Evolutionary conservation across 1,140 invertebrate species (phyloP).

Genomic region (Brachionus angularis): DNA sequence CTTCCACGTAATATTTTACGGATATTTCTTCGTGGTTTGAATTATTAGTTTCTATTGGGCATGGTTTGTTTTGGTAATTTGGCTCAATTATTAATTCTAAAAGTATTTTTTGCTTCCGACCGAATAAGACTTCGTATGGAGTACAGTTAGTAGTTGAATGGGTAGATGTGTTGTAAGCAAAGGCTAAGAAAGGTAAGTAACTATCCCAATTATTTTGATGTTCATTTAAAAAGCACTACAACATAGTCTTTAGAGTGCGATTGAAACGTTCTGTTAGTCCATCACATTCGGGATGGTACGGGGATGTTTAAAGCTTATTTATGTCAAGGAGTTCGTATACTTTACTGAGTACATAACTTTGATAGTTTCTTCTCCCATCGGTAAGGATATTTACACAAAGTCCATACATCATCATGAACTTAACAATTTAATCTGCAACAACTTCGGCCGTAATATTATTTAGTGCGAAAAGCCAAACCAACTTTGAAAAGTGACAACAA

Average conservation of each 20-base stretch:
- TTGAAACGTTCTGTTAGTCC: constrained; percentile 29
- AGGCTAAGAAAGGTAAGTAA: background rate
- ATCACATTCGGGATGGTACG: constrained; percentile 15
- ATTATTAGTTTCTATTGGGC: too few species aligned
- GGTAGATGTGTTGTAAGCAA: background rate
- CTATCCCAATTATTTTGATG: constrained; percentile 47
- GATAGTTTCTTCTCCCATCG: constrained; percentile 45
- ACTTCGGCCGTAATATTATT: constrained; percentile 8
- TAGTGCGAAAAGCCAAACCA: constrained; percentile 50
- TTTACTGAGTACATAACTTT: constrained; percentile 43
- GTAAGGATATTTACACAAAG: constrained; percentile 14
- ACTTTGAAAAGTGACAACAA: constrained; percentile 57
- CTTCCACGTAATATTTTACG: too few species aligned
- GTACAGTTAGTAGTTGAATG: background rate
- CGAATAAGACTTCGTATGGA: background rate
- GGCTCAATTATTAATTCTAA: background rate
- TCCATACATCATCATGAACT: constrained; percentile 16
- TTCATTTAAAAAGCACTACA: background rate
- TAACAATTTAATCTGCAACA: constrained; percentile 40
- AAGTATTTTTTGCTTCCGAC: background rate
- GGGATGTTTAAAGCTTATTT: constrained; percentile 40
- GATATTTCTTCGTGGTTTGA: too few species aligned
- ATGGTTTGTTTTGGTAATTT: too few species aligned
- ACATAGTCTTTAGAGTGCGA: constrained; percentile 45
- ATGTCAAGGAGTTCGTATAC: constrained; percentile 30